phyloP scores from a whole-genome alignment of 1,140 invertebrate genomes.

The Panulirus ornatus region DNA sequence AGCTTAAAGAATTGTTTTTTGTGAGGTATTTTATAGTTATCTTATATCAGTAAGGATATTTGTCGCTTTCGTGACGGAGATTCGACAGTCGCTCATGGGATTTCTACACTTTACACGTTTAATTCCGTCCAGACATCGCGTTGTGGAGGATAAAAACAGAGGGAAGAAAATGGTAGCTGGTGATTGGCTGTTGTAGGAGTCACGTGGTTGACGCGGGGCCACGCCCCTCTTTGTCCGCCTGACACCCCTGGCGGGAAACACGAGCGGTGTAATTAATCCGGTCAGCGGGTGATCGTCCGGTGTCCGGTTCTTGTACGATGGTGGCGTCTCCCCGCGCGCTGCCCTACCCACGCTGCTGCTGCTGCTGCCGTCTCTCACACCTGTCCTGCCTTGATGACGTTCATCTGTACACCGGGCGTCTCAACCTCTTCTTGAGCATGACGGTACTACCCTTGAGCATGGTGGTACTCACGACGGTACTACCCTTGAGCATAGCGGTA shows the following conservation, averaged over 20 bases:
- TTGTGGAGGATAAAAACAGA: neutral
- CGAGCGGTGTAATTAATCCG: slow-evolving; percentile 44
- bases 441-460: no score
- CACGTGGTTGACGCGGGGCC: slow-evolving; percentile 9
- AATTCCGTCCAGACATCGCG: neutral
- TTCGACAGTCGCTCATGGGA: neutral
- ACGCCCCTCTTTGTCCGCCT: slow-evolving; percentile 23
- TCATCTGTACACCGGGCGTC: no score
- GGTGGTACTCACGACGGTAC: no score
- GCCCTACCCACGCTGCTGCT: neutral
- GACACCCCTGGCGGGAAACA: slow-evolving; percentile 33
- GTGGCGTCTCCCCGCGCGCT: neutral
- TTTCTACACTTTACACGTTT: slow-evolving; percentile 12
- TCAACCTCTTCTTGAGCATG: no score
- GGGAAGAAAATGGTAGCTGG: neutral
- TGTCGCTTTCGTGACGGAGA: no score
- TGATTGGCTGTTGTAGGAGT: slow-evolving; percentile 20
- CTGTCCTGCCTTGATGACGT: neutral
- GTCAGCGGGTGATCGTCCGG: neutral
- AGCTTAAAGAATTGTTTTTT: no score
- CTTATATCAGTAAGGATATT: no score
- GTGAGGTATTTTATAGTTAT: no score
- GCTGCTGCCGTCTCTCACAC: neutral
- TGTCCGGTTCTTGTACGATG: neutral
- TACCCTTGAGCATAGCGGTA: no score